Percentiles rank a stretch among this genome's conserved stretches.
Evolutionary conservation across 2,113 vertebrate species (phyloP).

Genomic region (Emydocephalus ijimae): DNA sequence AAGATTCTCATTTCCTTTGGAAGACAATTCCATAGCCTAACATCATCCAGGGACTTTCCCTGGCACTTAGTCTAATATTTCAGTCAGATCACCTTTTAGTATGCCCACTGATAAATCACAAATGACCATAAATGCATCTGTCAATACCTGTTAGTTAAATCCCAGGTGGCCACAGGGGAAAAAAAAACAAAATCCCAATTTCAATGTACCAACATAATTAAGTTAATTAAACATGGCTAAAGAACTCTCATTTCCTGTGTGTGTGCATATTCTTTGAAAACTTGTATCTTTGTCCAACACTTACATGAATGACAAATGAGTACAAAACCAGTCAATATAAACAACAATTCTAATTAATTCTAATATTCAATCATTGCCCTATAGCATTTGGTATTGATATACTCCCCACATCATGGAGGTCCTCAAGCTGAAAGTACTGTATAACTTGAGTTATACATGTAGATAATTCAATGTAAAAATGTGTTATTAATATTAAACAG

Average conservation of each 20-base stretch:
- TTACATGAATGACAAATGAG: neutral
- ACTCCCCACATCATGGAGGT: neutral
- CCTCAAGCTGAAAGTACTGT: neutral
- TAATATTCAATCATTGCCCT: neutral
- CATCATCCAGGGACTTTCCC: conserved; percentile 29
- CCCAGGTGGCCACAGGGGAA: neutral
- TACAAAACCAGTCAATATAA: neutral
- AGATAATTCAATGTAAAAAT: neutral
- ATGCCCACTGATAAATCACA: conserved; percentile 17
- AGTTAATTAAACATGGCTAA: neutral
- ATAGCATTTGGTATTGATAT: neutral
- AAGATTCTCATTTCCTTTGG: conserved; percentile 48
- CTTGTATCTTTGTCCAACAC: neutral
- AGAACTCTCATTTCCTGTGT: neutral
- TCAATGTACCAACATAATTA: neutral
- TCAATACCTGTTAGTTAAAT: neutral
- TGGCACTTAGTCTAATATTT: conserved; percentile 17
- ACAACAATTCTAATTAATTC: neutral
- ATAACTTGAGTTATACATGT: neutral
- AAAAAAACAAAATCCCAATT: neutral
- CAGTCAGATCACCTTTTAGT: conserved; percentile 3
- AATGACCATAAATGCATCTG: neutral
- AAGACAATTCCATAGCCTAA: neutral
- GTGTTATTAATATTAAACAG: neutral
- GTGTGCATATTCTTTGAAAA: neutral